A percentile compares a stretch with the other conserved stretches of the same genome.
phyloP scores from a whole-genome alignment of 2,797 vertebrate species.

The Triplophysa bombifrons region DNA sequence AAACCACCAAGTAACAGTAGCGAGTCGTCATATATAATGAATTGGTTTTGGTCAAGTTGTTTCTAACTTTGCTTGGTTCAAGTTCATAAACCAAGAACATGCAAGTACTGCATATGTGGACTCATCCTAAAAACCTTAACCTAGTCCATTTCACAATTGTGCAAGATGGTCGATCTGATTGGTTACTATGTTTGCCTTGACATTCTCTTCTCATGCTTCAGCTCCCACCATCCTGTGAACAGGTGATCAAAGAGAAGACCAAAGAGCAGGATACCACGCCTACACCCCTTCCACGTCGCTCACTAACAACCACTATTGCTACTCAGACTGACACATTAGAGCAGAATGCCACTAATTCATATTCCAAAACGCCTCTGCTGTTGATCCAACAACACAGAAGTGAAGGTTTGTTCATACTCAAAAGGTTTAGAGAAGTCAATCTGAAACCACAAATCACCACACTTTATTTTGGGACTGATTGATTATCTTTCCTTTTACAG shows the following conservation, averaged over 20 bases:
- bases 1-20: too few relatives aligned
- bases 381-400: slow-evolving; percentile 6
- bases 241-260: slow-evolving; percentile 95
- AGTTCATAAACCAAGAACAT: too few relatives aligned
- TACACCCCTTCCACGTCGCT: slow-evolving; percentile 76
- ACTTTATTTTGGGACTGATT: neutral
- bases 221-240: slow-evolving; percentile 92
- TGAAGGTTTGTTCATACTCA: slow-evolving; percentile 44
- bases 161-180: too few relatives aligned
- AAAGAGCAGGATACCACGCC: slow-evolving; percentile 79
- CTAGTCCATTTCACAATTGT: too few relatives aligned
- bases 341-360: slow-evolving; percentile 62
- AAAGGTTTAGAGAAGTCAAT: slow-evolving; percentile 48
- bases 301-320: slow-evolving; percentile 79
- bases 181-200: slow-evolving; percentile 12
- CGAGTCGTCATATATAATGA: too few relatives aligned
- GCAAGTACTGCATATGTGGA: too few relatives aligned
- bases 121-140: too few relatives aligned
- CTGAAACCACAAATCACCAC: neutral
- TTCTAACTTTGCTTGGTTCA: too few relatives aligned
- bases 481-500: neutral
- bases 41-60: too few relatives aligned
- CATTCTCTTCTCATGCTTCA: slow-evolving; percentile 70
- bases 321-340: slow-evolving; percentile 86
- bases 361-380: slow-evolving; percentile 47